Percentiles rank a stretch among this genome's conserved stretches.
These are phyloP conservation scores for Porites evermanni DNA, from an alignment of 92 coral and sea anemone species.

Conservation along the genomic window DNA sequence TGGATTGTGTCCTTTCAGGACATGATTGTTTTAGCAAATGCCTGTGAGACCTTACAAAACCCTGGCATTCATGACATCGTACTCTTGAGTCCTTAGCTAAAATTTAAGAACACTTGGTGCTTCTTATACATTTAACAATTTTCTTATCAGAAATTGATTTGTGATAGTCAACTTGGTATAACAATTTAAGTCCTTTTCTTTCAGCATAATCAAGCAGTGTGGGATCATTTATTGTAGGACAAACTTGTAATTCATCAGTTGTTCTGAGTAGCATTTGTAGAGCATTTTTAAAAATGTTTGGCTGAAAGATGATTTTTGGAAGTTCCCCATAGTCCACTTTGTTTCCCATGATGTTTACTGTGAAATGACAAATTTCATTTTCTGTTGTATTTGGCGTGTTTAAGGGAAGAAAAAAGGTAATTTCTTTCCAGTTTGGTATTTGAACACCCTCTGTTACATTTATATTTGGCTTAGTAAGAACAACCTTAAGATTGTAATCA, in stretches of 20 bases:
- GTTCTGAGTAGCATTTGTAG: not conserved
- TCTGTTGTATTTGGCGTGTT: conserved; percentile 2
- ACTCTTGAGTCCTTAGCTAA: not conserved
- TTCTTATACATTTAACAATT: not conserved
- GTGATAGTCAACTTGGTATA: not conserved
- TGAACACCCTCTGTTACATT: conserved; percentile 13
- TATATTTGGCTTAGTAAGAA: conserved; percentile 12
- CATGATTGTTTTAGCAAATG: conserved; percentile 1
- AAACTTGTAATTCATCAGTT: no score
- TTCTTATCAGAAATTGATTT: not conserved
- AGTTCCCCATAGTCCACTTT: not conserved
- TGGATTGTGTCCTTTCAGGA: conserved; percentile 1
- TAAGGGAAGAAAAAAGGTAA: conserved; percentile 33
- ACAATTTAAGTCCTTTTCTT: not conserved
- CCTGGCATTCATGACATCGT: conserved; percentile 6
- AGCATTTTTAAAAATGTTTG: not conserved
- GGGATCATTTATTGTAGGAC: not conserved
- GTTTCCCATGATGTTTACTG: conserved; percentile 26
- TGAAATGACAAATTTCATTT: conserved; percentile 15
- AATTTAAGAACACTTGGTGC: not conserved
- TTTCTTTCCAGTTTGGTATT: conserved; percentile 42
- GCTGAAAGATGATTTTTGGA: conserved; percentile 1
- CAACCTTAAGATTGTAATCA: conserved; percentile 18
- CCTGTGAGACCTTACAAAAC: not conserved
- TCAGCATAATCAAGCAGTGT: not conserved